Conservation (phyloP, 1,140 invertebrate genomes). For the Bombus huntii region DNA sequence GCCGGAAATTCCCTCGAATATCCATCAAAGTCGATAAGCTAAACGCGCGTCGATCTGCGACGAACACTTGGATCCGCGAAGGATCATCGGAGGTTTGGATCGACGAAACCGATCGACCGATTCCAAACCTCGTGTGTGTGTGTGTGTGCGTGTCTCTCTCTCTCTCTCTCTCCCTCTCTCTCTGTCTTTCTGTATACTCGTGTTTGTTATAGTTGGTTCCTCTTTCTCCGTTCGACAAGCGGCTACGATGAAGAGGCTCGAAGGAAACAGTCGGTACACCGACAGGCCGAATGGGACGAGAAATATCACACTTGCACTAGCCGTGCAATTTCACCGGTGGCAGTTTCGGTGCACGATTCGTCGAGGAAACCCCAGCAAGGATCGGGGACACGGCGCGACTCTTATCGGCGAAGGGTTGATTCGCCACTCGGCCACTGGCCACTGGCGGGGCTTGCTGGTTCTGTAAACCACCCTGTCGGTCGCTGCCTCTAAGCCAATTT, state of each 20-base stretch:
- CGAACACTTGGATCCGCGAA: not conserved
- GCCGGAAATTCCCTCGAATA: conserved; percentile 40
- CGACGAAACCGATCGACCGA: not conserved
- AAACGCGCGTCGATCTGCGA: conserved; percentile 1
- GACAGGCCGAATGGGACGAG: no score
- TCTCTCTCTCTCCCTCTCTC: no score
- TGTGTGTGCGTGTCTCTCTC: no score
- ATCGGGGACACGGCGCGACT: conserved; percentile 43
- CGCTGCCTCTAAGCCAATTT: conserved; percentile 82
- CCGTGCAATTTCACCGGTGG: not conserved
- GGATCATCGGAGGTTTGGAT: conserved; percentile 22
- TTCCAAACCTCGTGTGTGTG: not conserved
- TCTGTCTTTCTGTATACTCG: no score
- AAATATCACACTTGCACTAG: not conserved
- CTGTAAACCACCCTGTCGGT: conserved; percentile 74
- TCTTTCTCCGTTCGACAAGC: no score
- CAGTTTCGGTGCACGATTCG: conserved; percentile 12
- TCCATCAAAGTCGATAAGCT: conserved; percentile 31
- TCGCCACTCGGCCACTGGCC: conserved; percentile 65
- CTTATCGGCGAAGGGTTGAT: conserved; percentile 44
- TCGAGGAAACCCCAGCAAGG: conserved; percentile 38
- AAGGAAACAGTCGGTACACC: no score
- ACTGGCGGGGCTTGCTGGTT: conserved; percentile 67
- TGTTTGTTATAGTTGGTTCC: no score
- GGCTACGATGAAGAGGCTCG: no score